phyloP scores from a whole-genome alignment of 2,797 vertebrate genomes.

The Malurus leucopterus region DNA sequence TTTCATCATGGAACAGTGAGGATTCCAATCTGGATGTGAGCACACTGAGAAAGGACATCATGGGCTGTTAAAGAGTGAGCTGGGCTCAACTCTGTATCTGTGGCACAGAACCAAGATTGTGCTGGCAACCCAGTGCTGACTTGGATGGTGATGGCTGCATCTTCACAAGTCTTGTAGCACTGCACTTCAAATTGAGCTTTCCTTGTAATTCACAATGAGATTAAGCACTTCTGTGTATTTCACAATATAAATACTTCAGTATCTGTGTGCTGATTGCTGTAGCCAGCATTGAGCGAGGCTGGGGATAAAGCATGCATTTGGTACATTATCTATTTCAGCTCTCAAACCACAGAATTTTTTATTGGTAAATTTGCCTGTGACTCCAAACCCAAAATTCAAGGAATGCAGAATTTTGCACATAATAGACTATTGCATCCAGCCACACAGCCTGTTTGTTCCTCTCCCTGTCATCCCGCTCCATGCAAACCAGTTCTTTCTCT shows the following conservation, averaged over 20 bases:
- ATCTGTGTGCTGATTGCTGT: not conserved
- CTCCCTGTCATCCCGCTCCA: accelerated
- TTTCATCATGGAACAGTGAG: not conserved
- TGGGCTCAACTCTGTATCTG: not conserved
- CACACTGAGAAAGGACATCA: accelerated
- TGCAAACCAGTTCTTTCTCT: not conserved
- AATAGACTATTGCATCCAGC: not conserved
- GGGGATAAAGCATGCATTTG: accelerated
- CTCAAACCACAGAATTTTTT: not conserved
- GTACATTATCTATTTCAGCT: not conserved
- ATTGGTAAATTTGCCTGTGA: not conserved
- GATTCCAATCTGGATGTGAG: accelerated
- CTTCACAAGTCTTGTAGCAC: not conserved
- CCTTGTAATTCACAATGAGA: not conserved
- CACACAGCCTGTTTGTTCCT: not conserved
- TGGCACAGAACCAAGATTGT: not conserved
- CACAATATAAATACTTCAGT: not conserved
- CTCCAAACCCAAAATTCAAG: not conserved
- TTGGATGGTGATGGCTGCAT: accelerated
- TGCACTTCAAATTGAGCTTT: not conserved
- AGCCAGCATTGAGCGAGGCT: not conserved
- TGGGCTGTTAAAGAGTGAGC: not conserved
- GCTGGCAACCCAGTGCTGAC: accelerated
- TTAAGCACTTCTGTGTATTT: not conserved
- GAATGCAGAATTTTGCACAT: accelerated